Percentiles rank a stretch among this genome's conserved stretches.
phyloP scores from a whole-genome alignment of 1,140 invertebrate species.

The Potamilus streckersoni region DNA sequence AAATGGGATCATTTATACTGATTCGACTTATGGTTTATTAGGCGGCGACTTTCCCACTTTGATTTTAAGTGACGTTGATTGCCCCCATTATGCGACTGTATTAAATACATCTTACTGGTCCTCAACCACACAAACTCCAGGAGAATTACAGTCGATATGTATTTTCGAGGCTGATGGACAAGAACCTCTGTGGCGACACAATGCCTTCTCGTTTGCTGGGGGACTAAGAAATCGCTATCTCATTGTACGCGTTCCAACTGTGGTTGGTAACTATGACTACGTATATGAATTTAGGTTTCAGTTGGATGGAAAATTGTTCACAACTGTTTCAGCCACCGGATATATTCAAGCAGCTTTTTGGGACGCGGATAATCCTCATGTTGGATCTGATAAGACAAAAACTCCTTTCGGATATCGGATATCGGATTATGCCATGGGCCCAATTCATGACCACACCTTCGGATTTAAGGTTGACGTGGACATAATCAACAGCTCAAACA shows the following conservation, averaged over 20 bases:
- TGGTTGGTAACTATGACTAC: conserved; percentile 43
- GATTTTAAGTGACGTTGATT: conserved; percentile 19
- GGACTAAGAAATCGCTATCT: conserved; percentile 25
- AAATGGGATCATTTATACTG: conserved; percentile 29
- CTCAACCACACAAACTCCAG: conserved; percentile 7
- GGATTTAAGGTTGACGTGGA: conserved; percentile 55
- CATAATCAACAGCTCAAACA: conserved; percentile 40
- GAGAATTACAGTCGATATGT: conserved; percentile 17
- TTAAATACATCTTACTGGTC: conserved; percentile 25
- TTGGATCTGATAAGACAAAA: conserved; percentile 17
- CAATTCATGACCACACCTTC: conserved; percentile 53
- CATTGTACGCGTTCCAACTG: conserved; percentile 10
- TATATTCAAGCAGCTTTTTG: conserved; percentile 45
- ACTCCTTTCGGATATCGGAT: conserved; percentile 42
- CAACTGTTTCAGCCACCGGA: conserved; percentile 33
- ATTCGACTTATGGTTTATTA: conserved; percentile 23
- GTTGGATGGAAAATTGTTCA: conserved; percentile 34
- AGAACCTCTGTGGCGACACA: conserved; percentile 19
- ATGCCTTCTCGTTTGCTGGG: conserved; percentile 3
- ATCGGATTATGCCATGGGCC: conserved; percentile 29
- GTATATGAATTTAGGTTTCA: conserved; percentile 39
- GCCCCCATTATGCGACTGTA: conserved; percentile 24
- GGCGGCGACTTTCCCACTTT: conserved; percentile 10
- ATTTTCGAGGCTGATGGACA: conserved; percentile 27
- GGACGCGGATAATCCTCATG: conserved; percentile 17